These are phyloP conservation scores for Clanis bilineata DNA, from an alignment of 2,888 invertebrate species.

Conservation along the genomic window DNA sequence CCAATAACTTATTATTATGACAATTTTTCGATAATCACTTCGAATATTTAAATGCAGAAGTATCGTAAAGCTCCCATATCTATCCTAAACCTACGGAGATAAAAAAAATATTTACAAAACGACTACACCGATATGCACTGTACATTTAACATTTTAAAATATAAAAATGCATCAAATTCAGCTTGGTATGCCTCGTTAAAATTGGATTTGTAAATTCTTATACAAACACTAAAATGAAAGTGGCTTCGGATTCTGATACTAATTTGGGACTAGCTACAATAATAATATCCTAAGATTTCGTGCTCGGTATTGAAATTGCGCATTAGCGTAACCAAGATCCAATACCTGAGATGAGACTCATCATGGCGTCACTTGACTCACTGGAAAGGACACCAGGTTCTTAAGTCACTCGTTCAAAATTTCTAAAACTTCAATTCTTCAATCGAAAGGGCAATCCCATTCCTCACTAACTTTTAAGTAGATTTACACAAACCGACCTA, in stretches of 20 bases:
- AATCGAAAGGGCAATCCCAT: neutral
- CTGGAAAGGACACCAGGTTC: no score
- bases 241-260: constrained; percentile 36
- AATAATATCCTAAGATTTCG: constrained; percentile 17
- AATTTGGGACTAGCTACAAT: constrained; percentile 51
- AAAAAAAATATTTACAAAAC: constrained; percentile 73
- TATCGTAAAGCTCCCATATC: constrained; percentile 51
- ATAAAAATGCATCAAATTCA: constrained; percentile 22
- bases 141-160: constrained; percentile 59
- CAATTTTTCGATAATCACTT: constrained; percentile 45
- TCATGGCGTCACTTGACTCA: no score
- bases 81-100: constrained; percentile 50
- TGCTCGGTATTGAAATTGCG: neutral
- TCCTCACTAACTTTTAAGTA: neutral
- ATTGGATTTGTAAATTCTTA: constrained; percentile 13
- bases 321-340: constrained; percentile 8
- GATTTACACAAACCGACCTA: no score
- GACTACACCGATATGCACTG: constrained; percentile 71
- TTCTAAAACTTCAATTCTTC: neutral
- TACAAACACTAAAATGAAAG: constrained; percentile 12
- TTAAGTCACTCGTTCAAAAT: neutral
- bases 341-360: neutral
- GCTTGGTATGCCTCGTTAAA: constrained; percentile 5
- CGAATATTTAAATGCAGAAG: constrained; percentile 61
- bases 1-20: constrained; percentile 43